phyloP scores from a whole-genome alignment of 1,140 invertebrate species.

The Hycleus phaleratus region DNA sequence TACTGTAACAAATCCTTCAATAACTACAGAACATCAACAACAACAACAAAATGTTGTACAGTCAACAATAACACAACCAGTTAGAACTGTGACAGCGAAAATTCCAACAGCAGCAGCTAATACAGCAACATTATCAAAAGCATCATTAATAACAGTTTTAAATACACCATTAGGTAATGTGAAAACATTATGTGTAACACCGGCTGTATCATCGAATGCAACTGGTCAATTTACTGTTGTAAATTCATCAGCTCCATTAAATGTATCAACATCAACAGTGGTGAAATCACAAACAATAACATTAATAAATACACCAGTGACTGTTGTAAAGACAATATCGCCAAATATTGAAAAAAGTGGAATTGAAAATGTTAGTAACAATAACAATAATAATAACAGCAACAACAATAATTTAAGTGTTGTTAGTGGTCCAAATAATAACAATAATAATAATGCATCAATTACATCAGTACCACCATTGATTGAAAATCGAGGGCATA shows the following conservation, averaged over 20 bases:
- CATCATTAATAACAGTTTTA: conserved; percentile 35
- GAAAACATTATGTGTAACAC: conserved; percentile 35
- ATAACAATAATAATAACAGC: conserved; percentile 13
- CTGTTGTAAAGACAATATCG: conserved; percentile 31
- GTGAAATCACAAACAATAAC: conserved; percentile 36
- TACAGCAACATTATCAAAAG: conserved; percentile 26
- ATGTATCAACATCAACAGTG: conserved; percentile 22
- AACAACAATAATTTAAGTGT: neutral
- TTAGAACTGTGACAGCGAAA: conserved; percentile 23
- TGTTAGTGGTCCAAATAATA: neutral
- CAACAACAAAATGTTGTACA: neutral
- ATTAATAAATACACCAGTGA: conserved; percentile 33
- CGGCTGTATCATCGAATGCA: conserved; percentile 25
- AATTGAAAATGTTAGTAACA: conserved; percentile 1
- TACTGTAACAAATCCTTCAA: neutral
- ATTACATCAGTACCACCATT: conserved; percentile 14
- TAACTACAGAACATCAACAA: conserved; percentile 2
- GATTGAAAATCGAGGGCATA: conserved; percentile 33
- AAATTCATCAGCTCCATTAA: conserved; percentile 27
- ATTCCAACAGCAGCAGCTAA: conserved; percentile 15
- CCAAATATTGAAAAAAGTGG: conserved; percentile 19
- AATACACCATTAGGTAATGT: conserved; percentile 36
- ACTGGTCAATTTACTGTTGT: conserved; percentile 34
- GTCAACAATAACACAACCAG: conserved; percentile 5
- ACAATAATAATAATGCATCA: neutral